phyloP scores from a whole-genome alignment of 35 echinoderm and acorn worm species.

The Apostichopus parvimensis region DNA sequence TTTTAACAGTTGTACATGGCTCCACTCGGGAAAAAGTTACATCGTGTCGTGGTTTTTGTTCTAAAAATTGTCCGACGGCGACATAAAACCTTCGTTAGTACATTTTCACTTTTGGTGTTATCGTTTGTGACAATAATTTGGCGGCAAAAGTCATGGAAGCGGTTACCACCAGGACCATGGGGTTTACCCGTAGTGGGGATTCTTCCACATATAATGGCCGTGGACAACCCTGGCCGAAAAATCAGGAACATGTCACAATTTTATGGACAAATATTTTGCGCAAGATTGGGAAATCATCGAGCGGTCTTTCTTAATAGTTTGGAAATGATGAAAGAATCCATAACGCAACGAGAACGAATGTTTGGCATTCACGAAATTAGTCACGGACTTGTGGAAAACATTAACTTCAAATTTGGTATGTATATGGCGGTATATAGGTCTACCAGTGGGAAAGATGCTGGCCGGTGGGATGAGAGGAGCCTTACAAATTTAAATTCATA shows the following conservation, averaged over 20 bases:
- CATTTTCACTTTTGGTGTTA: background rate
- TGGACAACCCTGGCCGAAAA: constrained; percentile 47
- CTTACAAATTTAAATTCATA: too few relatives aligned
- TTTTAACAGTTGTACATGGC: background rate
- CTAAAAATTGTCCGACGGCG: background rate
- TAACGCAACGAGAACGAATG: background rate
- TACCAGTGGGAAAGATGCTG: too few relatives aligned
- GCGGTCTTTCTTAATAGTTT: constrained; percentile 28
- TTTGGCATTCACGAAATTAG: background rate
- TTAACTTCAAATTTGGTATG: constrained; percentile 37
- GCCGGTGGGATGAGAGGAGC: too few relatives aligned
- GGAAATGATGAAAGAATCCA: constrained; percentile 33
- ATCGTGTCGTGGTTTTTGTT: background rate
- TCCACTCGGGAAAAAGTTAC: background rate
- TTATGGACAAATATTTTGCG: constrained; percentile 22
- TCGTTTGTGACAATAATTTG: background rate
- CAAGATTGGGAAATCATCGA: constrained; percentile 13
- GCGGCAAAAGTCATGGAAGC: background rate
- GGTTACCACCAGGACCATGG: constrained; percentile 40
- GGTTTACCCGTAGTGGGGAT: constrained; percentile 49
- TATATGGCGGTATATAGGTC: background rate
- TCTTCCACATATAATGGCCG: constrained; percentile 42
- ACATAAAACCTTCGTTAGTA: constrained; percentile 17
- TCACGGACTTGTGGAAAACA: constrained; percentile 8
- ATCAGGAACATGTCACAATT: constrained; percentile 14